Evolutionary conservation across 1,140 invertebrate genomes (phyloP).

Genomic region (Leptinotarsa defecta): DNA sequence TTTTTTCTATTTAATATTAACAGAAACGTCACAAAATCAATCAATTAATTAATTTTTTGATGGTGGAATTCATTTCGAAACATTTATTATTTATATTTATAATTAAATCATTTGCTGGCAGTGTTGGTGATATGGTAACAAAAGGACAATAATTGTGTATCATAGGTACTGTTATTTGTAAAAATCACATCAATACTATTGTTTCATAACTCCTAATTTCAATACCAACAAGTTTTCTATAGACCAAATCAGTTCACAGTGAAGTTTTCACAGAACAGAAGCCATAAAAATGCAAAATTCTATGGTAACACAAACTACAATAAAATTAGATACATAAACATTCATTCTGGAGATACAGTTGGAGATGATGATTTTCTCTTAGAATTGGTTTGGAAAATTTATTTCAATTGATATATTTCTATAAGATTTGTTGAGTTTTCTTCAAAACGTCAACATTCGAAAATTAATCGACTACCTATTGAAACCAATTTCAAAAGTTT

Average conservation of each 20-base stretch:
- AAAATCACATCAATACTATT: too few relatives aligned
- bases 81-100: too few relatives aligned
- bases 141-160: conserved; percentile 74
- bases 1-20: too few relatives aligned
- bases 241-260: background rate
- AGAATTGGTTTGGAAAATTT: conserved; percentile 63
- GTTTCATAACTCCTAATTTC: too few relatives aligned
- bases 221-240: too few relatives aligned
- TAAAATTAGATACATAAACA: conserved; percentile 66
- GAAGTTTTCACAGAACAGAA: conserved; percentile 59
- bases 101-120: conserved; percentile 65
- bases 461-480: too few relatives aligned
- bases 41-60: too few relatives aligned
- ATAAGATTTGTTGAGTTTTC: too few relatives aligned
- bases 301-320: conserved; percentile 63
- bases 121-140: conserved; percentile 64
- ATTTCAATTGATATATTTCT: background rate
- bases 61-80: too few relatives aligned
- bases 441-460: too few relatives aligned
- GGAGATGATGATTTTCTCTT: conserved; percentile 69
- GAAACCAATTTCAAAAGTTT: too few relatives aligned
- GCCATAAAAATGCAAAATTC: conserved; percentile 85
- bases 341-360: conserved; percentile 69
- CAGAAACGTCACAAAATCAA: too few relatives aligned
- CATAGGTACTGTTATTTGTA: conserved; percentile 54